Percentiles rank a stretch among this genome's conserved stretches.
Evolutionary conservation across 2,113 vertebrate species (phyloP).

Genomic region (rabbit (Oryctolagus cuniculus)): mOryCun1.1 NC_091453.1:130957501-130958000

Average conservation of each 20-base stretch:
- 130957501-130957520: conserved; percentile 54
- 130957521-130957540: conserved; percentile 38
- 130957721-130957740: conserved; percentile 22
- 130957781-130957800: not conserved
- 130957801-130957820: not conserved
- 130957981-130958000: conserved; percentile 1
- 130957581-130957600: conserved; percentile 39
- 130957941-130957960: not conserved
- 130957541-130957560: conserved; percentile 26
- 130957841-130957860: not conserved
- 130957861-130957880: not conserved
- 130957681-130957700: conserved; percentile 13
- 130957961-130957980: not conserved
- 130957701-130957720: not conserved
- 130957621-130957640: conserved; percentile 42
- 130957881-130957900: not conserved
- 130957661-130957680: not conserved
- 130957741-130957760: not conserved
- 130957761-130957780: not conserved
- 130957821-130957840: conserved; percentile 37
- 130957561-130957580: conserved; percentile 1
- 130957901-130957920: not conserved
- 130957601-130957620: conserved; percentile 12
- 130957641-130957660: not conserved
- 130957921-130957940: not conserved